phyloP scores from a whole-genome alignment of 2,888 invertebrate species.

The Blera fallax region DNA sequence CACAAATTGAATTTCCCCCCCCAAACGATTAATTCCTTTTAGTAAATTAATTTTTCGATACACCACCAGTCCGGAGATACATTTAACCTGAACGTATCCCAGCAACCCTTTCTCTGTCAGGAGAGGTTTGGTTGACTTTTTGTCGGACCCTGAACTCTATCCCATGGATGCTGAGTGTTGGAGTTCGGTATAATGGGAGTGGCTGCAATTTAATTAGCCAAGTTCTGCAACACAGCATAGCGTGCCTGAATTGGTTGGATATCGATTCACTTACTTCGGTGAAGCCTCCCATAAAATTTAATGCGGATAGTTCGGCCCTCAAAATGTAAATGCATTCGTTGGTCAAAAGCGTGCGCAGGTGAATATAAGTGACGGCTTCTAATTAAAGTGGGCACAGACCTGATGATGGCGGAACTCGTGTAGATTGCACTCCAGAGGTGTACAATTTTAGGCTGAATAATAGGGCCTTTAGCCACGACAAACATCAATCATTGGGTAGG shows the following conservation, averaged over 20 bases:
- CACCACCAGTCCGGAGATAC: background rate
- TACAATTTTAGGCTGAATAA: conserved; percentile 7
- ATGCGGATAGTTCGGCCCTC: background rate
- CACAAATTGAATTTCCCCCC: conserved; percentile 37
- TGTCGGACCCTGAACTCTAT: background rate
- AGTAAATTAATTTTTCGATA: conserved; percentile 38
- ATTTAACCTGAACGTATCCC: background rate
- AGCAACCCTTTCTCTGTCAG: background rate
- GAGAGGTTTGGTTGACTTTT: background rate
- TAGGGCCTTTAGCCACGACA: conserved; percentile 15
- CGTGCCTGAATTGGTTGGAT: background rate
- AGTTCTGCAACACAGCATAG: background rate
- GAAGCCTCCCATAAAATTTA: background rate
- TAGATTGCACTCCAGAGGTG: conserved; percentile 6
- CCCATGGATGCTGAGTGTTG: background rate
- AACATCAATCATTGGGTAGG: conserved; percentile 31
- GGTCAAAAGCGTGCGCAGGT: background rate
- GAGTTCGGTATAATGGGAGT: background rate
- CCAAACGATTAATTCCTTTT: conserved; percentile 41
- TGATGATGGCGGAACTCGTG: background rate
- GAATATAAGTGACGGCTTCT: background rate
- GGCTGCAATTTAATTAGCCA: background rate
- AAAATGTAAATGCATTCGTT: background rate
- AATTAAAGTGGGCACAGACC: background rate
- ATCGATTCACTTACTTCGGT: background rate